Percentiles rank a stretch among this genome's conserved stretches.
These are phyloP conservation scores for Poecilia velifera DNA, from an alignment of 2,797 vertebrate species.

Conservation along the genomic window DNA sequence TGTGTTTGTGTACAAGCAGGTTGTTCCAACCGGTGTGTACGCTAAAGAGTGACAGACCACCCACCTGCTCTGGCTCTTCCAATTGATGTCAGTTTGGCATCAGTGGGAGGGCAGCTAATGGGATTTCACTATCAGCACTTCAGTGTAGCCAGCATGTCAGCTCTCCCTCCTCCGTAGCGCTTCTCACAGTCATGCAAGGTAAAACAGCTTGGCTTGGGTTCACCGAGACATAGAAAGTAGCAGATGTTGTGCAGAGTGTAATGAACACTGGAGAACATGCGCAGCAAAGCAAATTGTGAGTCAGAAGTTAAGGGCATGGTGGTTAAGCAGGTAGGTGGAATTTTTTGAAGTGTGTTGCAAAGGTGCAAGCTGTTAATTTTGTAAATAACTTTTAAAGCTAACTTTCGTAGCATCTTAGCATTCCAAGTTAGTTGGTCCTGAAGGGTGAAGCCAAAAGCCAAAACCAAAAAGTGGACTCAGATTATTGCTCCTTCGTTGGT, in stretches of 20 bases:
- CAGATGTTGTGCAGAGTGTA: constrained; percentile 35
- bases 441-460: not conserved
- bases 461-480: not conserved
- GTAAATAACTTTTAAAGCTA: not conserved
- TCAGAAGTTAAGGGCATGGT: constrained; percentile 28
- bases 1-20: constrained; percentile 41
- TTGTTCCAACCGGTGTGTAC: constrained; percentile 60
- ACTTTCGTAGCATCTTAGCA: not conserved
- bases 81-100: constrained; percentile 67
- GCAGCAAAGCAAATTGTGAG: constrained; percentile 31
- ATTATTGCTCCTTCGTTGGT: not conserved
- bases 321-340: not conserved
- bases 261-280: constrained; percentile 34
- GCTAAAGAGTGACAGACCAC: constrained; percentile 74
- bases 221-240: constrained; percentile 55
- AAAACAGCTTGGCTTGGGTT: constrained; percentile 52
- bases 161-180: constrained; percentile 67
- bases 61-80: constrained; percentile 73
- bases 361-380: not conserved
- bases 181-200: constrained; percentile 58
- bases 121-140: constrained; percentile 79
- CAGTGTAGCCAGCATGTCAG: constrained; percentile 71
- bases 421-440: not conserved
- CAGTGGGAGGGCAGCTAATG: constrained; percentile 79
- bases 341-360: not conserved